These are phyloP conservation scores for Corella eumyota DNA, from an alignment of 23 tunicate species.

Conservation along the genomic window DNA sequence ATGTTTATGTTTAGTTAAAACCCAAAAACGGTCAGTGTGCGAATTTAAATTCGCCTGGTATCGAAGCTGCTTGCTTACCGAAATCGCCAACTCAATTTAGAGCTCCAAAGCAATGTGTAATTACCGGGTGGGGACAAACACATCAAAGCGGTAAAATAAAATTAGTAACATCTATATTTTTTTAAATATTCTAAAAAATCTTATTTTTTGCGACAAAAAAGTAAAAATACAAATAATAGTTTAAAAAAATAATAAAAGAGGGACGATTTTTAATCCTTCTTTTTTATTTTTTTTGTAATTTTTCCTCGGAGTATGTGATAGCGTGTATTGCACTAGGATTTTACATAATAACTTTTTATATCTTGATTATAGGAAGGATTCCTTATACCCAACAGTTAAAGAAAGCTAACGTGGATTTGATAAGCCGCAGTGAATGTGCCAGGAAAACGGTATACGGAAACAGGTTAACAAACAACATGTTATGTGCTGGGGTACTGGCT, in stretches of 20 bases:
- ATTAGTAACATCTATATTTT: background rate
- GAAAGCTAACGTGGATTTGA: slow-evolving; percentile 55
- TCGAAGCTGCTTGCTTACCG: slow-evolving; percentile 50
- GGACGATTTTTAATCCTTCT: too few species aligned
- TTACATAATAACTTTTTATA: background rate
- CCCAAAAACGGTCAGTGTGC: background rate
- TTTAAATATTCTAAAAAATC: too few species aligned
- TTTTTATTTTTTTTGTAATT: too few species aligned
- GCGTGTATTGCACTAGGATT: too few species aligned
- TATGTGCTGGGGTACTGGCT: slow-evolving; percentile 69
- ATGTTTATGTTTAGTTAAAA: background rate
- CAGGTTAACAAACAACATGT: slow-evolving; percentile 36
- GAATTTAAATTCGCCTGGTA: background rate
- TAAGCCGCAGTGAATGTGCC: slow-evolving; percentile 15
- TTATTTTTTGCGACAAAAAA: too few species aligned
- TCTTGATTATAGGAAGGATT: slow-evolving; percentile 14
- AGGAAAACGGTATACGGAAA: slow-evolving; percentile 37
- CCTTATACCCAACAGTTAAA: slow-evolving; percentile 29
- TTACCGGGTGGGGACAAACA: slow-evolving; percentile 81
- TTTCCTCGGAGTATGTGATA: too few species aligned
- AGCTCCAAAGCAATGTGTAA: slow-evolving; percentile 22
- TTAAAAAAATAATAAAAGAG: too few species aligned
- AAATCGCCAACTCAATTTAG: slow-evolving; percentile 27
- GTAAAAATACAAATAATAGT: too few species aligned
- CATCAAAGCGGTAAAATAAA: slow-evolving; percentile 10